These are phyloP conservation scores for Spea multiplicata DNA, from an alignment of 2,113 vertebrate genomes.

Conservation along the genomic window DNA sequence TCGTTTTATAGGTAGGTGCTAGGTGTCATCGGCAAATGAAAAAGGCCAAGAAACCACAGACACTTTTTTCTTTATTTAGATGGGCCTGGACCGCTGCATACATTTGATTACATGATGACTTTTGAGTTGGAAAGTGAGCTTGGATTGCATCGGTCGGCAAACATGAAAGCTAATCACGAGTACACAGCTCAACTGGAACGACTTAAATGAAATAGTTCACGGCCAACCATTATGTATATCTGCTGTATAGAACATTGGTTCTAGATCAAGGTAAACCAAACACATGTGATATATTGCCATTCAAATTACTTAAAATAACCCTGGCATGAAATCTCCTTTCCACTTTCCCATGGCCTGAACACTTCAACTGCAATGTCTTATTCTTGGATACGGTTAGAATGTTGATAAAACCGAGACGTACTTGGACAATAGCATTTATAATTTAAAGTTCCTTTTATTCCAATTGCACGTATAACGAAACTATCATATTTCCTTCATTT, in stretches of 20 bases:
- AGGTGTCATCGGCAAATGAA: no score
- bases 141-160: no score
- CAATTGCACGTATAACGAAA: slow-evolving; percentile 20
- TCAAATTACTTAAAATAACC: slow-evolving; percentile 2
- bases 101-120: no score
- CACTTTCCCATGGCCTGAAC: not conserved
- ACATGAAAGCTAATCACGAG: no score
- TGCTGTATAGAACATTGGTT: not conserved
- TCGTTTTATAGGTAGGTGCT: no score
- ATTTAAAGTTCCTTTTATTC: slow-evolving; percentile 39
- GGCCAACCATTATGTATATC: no score
- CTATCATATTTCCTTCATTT: slow-evolving; percentile 25
- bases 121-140: no score
- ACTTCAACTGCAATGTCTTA: not conserved
- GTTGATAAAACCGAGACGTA: slow-evolving; percentile 15
- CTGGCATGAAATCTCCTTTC: not conserved
- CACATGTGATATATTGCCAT: not conserved
- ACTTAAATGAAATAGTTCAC: no score
- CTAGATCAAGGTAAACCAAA: not conserved
- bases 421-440: slow-evolving; percentile 29
- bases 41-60: no score
- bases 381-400: slow-evolving; percentile 24
- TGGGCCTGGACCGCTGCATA: no score
- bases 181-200: no score
- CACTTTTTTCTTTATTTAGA: no score